Evolutionary conservation across 2,888 invertebrate species (phyloP).

Genomic region (Synergus laeviventris): DNA sequence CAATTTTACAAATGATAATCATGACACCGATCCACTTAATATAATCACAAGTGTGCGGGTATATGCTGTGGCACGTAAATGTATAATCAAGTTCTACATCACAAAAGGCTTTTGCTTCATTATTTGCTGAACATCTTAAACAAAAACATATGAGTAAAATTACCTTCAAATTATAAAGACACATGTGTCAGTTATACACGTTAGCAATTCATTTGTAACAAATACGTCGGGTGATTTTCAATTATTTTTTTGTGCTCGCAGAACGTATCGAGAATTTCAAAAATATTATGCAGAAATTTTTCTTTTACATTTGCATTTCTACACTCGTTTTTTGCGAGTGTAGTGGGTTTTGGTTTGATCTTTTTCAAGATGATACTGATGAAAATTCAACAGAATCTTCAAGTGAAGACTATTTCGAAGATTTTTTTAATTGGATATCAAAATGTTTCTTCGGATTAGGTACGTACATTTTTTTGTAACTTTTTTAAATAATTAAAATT

Average conservation of each 20-base stretch:
- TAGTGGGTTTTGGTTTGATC: neutral
- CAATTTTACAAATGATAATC: conserved; percentile 17
- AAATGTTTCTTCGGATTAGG: neutral
- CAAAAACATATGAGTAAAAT: conserved; percentile 8
- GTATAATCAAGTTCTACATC: conserved; percentile 7
- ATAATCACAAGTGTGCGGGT: conserved; percentile 12
- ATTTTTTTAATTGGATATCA: neutral
- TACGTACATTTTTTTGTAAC: neutral
- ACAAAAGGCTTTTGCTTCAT: conserved; percentile 5
- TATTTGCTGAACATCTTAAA: neutral
- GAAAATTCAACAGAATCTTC: neutral
- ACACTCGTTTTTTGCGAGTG: neutral
- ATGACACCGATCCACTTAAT: conserved; percentile 19
- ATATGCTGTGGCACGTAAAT: neutral
- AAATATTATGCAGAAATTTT: conserved; percentile 6
- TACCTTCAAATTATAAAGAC: conserved; percentile 3
- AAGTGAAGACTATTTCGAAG: neutral
- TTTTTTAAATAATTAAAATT: neutral
- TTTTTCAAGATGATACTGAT: neutral
- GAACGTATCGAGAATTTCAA: neutral
- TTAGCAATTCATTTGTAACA: neutral
- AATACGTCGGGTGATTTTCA: neutral
- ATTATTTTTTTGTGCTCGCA: neutral
- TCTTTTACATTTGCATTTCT: conserved; percentile 2
- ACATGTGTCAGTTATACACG: neutral